phyloP scores from a whole-genome alignment of 2,113 vertebrate genomes.

The Microcebus griseorufus region DNA sequence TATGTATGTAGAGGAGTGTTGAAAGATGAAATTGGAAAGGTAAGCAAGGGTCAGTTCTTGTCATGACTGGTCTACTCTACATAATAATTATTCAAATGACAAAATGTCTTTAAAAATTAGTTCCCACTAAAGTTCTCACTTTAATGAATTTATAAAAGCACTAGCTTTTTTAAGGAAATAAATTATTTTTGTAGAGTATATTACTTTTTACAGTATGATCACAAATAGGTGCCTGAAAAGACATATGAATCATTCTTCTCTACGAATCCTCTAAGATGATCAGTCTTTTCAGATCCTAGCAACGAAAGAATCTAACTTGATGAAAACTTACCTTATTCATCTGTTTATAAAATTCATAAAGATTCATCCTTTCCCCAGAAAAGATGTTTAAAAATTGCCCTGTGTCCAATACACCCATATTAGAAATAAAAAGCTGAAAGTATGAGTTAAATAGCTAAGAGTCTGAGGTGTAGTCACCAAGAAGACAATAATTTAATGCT shows the following conservation, averaged over 20 bases:
- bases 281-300: not conserved
- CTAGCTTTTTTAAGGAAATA: conserved; percentile 30
- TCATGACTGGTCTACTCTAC: not conserved
- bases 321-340: not conserved
- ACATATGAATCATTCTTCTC: not conserved
- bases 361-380: not conserved
- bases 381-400: not conserved
- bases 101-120: not conserved
- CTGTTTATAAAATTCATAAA: not conserved
- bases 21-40: conserved; percentile 3
- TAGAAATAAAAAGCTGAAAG: not conserved
- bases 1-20: not conserved
- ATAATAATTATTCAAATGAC: not conserved
- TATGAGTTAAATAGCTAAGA: not conserved
- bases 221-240: conserved; percentile 12
- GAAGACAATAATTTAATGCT: not conserved
- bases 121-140: not conserved
- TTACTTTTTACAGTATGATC: not conserved
- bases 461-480: not conserved
- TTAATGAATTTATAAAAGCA: not conserved
- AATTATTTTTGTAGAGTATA: not conserved
- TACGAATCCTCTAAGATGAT: not conserved
- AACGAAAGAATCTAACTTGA: conserved; percentile 3
- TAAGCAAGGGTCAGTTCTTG: not conserved
- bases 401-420: not conserved